Evolutionary conservation across 1,140 invertebrate species (phyloP).

Genomic region (Hormaphis cornu): DNA sequence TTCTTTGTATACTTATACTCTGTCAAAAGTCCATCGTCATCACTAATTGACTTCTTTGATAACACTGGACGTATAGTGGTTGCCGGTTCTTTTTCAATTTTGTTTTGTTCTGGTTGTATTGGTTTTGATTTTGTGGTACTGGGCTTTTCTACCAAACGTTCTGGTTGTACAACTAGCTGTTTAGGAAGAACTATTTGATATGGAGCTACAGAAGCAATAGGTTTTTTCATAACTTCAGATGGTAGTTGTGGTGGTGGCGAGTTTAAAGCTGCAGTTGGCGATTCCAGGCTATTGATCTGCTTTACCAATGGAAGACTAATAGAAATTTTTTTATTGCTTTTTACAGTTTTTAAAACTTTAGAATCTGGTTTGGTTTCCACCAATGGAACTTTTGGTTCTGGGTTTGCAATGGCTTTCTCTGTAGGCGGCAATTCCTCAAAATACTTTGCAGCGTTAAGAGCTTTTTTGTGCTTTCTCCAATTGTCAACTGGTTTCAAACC

Average conservation of each 20-base stretch:
- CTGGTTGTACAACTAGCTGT: neutral
- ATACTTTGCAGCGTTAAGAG: slow-evolving; percentile 15
- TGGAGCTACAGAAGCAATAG: slow-evolving; percentile 23
- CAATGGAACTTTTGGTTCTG: neutral
- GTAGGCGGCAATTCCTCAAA: slow-evolving; percentile 4
- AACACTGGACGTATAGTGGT: neutral
- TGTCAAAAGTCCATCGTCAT: slow-evolving; percentile 2
- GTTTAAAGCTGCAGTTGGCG: neutral
- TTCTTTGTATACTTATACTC: slow-evolving; percentile 22
- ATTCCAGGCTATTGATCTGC: neutral
- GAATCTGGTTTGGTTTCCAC: neutral
- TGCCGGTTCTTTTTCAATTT: slow-evolving; percentile 10
- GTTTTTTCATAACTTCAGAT: neutral
- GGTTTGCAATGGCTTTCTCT: neutral
- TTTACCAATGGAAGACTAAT: slow-evolving; percentile 16
- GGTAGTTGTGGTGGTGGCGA: neutral
- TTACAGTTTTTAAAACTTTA: neutral
- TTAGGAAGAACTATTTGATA: slow-evolving; percentile 29
- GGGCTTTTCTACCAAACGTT: neutral
- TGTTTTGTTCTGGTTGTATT: neutral
- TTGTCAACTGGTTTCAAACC: slow-evolving; percentile 18
- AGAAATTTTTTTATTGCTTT: slow-evolving; percentile 24
- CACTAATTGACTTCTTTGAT: slow-evolving; percentile 15
- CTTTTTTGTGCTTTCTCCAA: slow-evolving; percentile 28
- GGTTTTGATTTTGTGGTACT: slow-evolving; percentile 4